Evolutionary conservation across 2,797 vertebrate species (phyloP), one percentile per base, ranked within the genome.

Genomic region (Micromesistius poutassou): DNA sequence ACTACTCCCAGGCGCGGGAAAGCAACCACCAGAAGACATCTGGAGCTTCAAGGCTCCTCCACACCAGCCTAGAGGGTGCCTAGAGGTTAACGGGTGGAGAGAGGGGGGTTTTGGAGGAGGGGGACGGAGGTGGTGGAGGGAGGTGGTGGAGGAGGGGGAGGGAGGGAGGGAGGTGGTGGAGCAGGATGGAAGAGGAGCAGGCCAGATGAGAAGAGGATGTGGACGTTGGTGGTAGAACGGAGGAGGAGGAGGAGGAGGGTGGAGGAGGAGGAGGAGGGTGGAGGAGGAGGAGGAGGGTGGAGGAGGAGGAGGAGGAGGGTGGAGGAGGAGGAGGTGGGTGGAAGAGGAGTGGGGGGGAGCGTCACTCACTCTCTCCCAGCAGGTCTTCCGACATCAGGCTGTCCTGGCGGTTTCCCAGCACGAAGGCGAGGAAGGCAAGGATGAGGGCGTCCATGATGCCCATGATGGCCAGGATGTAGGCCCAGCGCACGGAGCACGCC

Each of bases 391-490:
- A 95, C 96, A 98, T 96, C 90, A 99, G 95, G 81, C 95, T 95
- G 91, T 99, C 97, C 94, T 99, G 97, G 80, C 97, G 96, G 94
- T 99, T 99, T 74, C 98, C 98, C 87, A 99, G 95, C 79, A 99
- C 98, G 81, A 99, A 99, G 72, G 97, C 98, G 87, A 99, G 95
- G 92, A 98, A 99, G 8, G 98, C 97, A 81, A 99, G 97, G 91
- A 99, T 98, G 90, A 99, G 95, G 36, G 98, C 97, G 83, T 99
- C 98, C 94, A 99, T 85, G 92, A 99, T 98, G 91, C 97, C 98
- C 94, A 99, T 99, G 92, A 99, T 99, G 38, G 98, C 98, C 92
- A 99, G 93, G 91, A 99, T 99, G 93, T 99, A 99, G 0, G 97
- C 97, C 98, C 98, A 99, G 92, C 98, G 98, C 84, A 99, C 95